Evolutionary conservation across 2,888 invertebrate species (phyloP), one percentile per base, ranked within the genome.

Genomic region (Mesorhabditis belari): DNA sequence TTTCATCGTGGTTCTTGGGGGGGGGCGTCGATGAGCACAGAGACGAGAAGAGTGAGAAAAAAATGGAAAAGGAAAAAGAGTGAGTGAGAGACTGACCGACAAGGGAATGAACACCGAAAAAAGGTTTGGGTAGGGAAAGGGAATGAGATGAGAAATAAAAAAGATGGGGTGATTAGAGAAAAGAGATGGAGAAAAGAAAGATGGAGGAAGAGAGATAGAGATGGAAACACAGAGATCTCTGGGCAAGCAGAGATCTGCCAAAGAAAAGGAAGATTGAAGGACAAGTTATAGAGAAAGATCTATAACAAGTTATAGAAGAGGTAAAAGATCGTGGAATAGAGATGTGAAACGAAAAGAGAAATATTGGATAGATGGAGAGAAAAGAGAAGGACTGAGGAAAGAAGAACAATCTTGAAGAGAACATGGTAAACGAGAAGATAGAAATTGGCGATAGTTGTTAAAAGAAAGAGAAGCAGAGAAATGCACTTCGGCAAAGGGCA

Each of bases 61-160:
- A 17, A 6, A 17, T 2, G 6, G 9, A 24, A 24, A 54, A 19
- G 25, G 49, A 49, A 49, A 44, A n/a, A n/a, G 21, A 56, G 6
- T 51, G 49, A 49, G 49, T 26, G 57, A 23, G 57, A 50, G 57
- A 50, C 50, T 17, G 49, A 53, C 6, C 5, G 27, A 52, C 52
- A n/a, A 56, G 56, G 44, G 6, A 35, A 49, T 17, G 49, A 50
- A 23, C 49, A 49, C 6, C 49, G 25, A 29, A 55, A 29, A 55
- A 29, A 55, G 55, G 29, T 27, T 28, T 27, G 29, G 27, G 29
- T 27, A 55, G 55, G 29, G 55, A 55, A 49, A 57, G 57, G 49
- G 57, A 57, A 27, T 21, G 57, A 57, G 57, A 44, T n/a, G 6
- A 25, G 9, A 55, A 19, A 27, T 12, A 5, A 24, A 27, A n/a